A percentile compares a stretch with the other conserved stretches of the same genome.
These are phyloP conservation scores for Agrilus mali DNA, from an alignment of 2,888 invertebrate species.

Conservation along the genomic window DNA sequence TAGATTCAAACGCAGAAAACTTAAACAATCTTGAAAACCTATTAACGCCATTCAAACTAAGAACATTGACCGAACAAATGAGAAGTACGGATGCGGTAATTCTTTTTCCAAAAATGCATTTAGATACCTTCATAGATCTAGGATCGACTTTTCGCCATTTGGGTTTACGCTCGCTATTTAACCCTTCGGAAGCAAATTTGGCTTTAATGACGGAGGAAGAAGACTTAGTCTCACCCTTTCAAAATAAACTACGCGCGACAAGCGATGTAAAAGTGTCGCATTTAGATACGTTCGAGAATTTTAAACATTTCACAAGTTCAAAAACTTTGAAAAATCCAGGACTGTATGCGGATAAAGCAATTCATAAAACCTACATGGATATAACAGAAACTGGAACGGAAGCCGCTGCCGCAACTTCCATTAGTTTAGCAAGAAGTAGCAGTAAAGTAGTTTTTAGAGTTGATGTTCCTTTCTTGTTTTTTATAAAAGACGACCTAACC, in stretches of 20 bases:
- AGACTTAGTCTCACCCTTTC: conserved; percentile 6
- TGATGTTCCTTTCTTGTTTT: conserved; percentile 61
- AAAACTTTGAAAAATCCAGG: conserved; percentile 41
- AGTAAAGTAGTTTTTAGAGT: conserved; percentile 41
- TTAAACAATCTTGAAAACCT: conserved; percentile 37
- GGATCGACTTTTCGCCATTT: conserved; percentile 41
- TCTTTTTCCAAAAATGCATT: conserved; percentile 59
- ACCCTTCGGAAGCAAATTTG: conserved; percentile 48
- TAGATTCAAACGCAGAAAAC: conserved; percentile 33
- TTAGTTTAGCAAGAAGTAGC: conserved; percentile 43
- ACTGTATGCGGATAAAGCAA: conserved; percentile 46
- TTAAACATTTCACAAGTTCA: conserved; percentile 22
- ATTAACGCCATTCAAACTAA: conserved; percentile 38
- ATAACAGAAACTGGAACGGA: conserved; percentile 58
- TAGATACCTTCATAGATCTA: conserved; percentile 46
- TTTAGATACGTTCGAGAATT: conserved; percentile 21
- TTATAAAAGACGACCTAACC: conserved; percentile 55
- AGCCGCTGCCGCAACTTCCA: conserved; percentile 54
- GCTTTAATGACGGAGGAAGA: conserved; percentile 45
- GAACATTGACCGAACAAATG: conserved; percentile 37
- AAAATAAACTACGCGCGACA: not conserved
- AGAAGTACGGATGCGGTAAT: conserved; percentile 39
- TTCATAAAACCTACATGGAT: conserved; percentile 53
- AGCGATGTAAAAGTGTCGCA: conserved; percentile 5
- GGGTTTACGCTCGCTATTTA: conserved; percentile 52